Percentiles rank a stretch among this genome's conserved stretches.
These are phyloP conservation scores for Heteronetta atricapilla DNA, from an alignment of 2,113 vertebrate species.

Conservation along the genomic window DNA sequence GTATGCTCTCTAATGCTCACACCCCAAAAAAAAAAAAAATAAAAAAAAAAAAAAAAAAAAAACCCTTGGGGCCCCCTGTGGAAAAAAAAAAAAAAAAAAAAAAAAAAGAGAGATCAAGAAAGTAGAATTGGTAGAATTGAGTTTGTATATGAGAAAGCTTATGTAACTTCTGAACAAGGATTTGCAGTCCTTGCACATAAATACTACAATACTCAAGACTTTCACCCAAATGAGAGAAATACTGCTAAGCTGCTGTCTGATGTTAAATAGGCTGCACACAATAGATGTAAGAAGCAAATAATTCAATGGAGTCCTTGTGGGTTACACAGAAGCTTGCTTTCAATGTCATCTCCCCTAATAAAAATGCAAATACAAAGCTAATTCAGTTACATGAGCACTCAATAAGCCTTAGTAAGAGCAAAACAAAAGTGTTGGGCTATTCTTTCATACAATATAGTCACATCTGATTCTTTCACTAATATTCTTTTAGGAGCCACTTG, in stretches of 20 bases:
- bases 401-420: slow-evolving; percentile 18
- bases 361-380: slow-evolving; percentile 51
- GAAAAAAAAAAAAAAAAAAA: background rate
- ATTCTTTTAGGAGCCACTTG: background rate
- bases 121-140: background rate
- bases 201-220: background rate
- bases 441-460: background rate
- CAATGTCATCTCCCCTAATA: slow-evolving; percentile 18
- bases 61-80: background rate
- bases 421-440: background rate
- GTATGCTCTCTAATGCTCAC: background rate
- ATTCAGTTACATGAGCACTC: background rate
- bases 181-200: background rate
- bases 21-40: background rate
- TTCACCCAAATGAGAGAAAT: background rate
- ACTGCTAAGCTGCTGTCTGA: background rate
- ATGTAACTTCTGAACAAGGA: background rate
- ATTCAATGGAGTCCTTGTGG: background rate
- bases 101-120: background rate
- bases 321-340: background rate
- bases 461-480: background rate
- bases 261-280: background rate
- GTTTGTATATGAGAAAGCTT: background rate
- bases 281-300: background rate
- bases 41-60: background rate